phyloP scores from a whole-genome alignment of 2,797 vertebrate genomes.

The Loriculus beryllinus region DNA sequence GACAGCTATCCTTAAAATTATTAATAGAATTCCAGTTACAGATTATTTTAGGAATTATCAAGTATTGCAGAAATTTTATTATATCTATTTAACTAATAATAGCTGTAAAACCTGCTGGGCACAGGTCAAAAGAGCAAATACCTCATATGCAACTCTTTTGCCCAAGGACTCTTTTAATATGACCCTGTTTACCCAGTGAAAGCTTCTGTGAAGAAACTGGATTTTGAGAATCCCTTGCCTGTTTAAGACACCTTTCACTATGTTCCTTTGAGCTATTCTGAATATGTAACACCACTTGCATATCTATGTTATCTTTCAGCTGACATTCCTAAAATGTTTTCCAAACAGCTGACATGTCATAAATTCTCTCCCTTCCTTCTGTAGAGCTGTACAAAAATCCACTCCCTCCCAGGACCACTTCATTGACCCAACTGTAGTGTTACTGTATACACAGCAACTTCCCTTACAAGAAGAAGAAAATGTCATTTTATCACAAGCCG shows the following conservation, averaged over 20 bases:
- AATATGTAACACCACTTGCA: conserved; percentile 24
- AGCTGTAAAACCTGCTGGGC: neutral
- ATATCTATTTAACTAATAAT: neutral
- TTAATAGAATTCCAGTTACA: neutral
- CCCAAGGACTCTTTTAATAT: neutral
- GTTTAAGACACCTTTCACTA: conserved; percentile 1
- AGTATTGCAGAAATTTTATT: neutral
- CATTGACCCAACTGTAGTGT: neutral
- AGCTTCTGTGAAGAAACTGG: neutral
- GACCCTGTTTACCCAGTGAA: conserved; percentile 2
- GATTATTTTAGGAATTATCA: neutral
- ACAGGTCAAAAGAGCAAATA: neutral
- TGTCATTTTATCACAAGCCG: neutral
- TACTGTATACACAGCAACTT: neutral
- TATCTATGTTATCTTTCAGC: conserved; percentile 49
- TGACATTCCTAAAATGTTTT: conserved; percentile 42
- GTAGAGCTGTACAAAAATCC: neutral
- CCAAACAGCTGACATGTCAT: conserved; percentile 31
- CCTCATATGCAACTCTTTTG: neutral
- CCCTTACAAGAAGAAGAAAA: neutral
- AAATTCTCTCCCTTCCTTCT: conserved; percentile 39
- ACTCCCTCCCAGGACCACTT: neutral
- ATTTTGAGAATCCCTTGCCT: neutral
- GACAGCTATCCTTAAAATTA: neutral
- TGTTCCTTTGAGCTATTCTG: conserved; percentile 16